Conservation (phyloP, 1,140 invertebrate genomes). For the Aphis craccivora region DNA sequence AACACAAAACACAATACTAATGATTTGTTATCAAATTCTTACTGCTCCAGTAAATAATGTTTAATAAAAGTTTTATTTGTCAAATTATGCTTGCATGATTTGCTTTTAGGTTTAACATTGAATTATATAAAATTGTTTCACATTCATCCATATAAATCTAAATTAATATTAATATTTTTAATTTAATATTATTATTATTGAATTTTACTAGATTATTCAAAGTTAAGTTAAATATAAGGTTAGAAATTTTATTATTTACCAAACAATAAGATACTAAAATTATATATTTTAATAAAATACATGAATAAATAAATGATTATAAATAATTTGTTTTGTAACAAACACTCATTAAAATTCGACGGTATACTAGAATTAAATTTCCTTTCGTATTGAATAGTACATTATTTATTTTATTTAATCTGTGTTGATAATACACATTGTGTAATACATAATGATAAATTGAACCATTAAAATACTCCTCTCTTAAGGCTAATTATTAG, state of each 20-base stretch:
- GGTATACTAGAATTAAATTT: background rate
- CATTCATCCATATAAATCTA: background rate
- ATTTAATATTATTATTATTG: background rate
- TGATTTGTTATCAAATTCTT: constrained; percentile 23
- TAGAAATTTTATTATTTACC: background rate
- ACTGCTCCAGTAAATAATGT: background rate
- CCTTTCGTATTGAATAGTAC: background rate
- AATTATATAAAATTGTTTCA: background rate
- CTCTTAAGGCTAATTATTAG: background rate
- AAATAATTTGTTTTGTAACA: background rate
- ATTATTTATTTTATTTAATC: background rate
- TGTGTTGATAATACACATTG: background rate
- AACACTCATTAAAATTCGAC: background rate
- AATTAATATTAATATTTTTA: background rate
- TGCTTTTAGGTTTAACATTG: background rate
- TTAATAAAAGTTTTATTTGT: constrained; percentile 4
- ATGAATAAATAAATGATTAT: background rate
- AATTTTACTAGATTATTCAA: background rate
- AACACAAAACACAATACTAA: background rate
- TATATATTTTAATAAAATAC: background rate
- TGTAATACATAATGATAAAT: background rate
- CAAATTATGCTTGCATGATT: background rate
- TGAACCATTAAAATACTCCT: background rate
- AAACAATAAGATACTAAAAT: background rate
- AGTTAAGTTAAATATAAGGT: background rate